Evolutionary conservation across 2,888 invertebrate genomes (phyloP), one percentile per base, ranked within the genome.

Genomic region (Julus scandinavius): DNA sequence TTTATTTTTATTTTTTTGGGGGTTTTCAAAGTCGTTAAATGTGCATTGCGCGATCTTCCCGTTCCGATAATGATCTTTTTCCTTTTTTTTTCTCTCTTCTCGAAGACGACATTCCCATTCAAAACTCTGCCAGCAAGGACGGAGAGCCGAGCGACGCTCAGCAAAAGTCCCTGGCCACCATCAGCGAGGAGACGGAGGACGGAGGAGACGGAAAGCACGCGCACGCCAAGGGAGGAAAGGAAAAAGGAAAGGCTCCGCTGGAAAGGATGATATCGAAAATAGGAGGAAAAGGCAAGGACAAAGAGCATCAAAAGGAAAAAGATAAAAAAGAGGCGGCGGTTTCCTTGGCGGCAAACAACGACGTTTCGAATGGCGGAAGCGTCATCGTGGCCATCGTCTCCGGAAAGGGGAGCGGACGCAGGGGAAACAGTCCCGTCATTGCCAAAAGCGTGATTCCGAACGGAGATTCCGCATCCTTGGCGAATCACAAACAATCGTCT

Each of bases 71-170:
- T n/a, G 80, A 88, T 20, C 20, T 72, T 29, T 72, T 4, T 6
- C 72, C 40, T 5, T 58, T n/a, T 88, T 83, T 72, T 4, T 40
- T 38, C 13, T 58, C 94, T 88, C 93, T n/a, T n/a, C n/a, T n/a
- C n/a, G n/a, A n/a, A 96, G 97, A 97, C 93, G 97, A 97, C 93
- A 97, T 97, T 93, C 97, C 97, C 86, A 97, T 97, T 91, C 96
- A 96, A 94, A 94, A 87, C 20, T n/a, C 88, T 0, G 7, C 50
- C 2, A 40, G n/a, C 17, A 87, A 72, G 87, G 87, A 38, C 50
- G 63, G 45, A 38, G 45, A 40, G n/a, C 7, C 40, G 41, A 86
- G n/a, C 45, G 86, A 38, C 17, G 72, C 72, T 2, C 72, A 72
- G 29, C 83, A 88, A 20, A 88, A 85, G 63, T 85, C 86, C 15